phyloP scores from a whole-genome alignment of 2,888 invertebrate species.

The Temnothorax unifasciatus region DNA sequence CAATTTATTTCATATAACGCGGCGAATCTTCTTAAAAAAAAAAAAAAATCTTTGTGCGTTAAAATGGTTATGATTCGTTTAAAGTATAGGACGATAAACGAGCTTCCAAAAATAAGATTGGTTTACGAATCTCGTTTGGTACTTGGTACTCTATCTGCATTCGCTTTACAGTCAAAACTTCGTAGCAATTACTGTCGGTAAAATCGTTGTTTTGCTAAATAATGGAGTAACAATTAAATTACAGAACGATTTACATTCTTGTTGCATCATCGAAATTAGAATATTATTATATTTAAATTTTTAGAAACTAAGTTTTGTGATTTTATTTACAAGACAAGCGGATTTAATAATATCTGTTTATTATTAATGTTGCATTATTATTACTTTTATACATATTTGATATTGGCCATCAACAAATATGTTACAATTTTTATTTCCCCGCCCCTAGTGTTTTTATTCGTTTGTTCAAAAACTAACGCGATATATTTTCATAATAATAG shows the following conservation, averaged over 20 bases:
- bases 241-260: background rate
- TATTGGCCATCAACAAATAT: slow-evolving; percentile 84
- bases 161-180: background rate
- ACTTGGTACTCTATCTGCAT: background rate
- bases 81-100: background rate
- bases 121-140: background rate
- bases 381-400: slow-evolving; percentile 83
- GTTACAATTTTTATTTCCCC: slow-evolving; percentile 78
- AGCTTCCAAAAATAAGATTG: background rate
- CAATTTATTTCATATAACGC: background rate
- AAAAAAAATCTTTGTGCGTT: background rate
- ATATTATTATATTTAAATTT: background rate
- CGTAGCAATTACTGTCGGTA: background rate
- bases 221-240: background rate
- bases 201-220: slow-evolving; percentile 11
- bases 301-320: background rate
- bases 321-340: slow-evolving; percentile 35
- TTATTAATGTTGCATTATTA: slow-evolving; percentile 82
- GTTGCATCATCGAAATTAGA: no score
- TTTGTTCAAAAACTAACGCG: slow-evolving; percentile 77
- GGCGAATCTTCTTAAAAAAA: background rate
- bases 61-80: background rate
- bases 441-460: slow-evolving; percentile 70
- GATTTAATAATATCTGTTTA: slow-evolving; percentile 79
- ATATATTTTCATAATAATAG: slow-evolving; percentile 80